A percentile compares a stretch with the other conserved stretches of the same genome.
phyloP scores from a whole-genome alignment of 2,113 vertebrate species.

The Heptranchias perlo region DNA sequence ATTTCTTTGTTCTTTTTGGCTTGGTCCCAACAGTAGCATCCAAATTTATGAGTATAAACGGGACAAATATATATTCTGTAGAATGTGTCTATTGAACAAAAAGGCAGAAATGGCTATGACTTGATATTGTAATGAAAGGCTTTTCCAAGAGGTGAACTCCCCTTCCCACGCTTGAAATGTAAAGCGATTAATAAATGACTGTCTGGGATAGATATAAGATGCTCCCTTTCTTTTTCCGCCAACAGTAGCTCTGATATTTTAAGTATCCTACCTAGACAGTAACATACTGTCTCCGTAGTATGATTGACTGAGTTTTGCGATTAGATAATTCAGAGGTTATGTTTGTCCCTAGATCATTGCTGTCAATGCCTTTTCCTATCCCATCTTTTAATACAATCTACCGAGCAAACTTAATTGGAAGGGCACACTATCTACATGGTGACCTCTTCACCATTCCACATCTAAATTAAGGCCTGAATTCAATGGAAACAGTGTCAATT shows the following conservation, averaged over 20 bases:
- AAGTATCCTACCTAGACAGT: neutral
- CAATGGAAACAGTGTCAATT: conserved; percentile 39
- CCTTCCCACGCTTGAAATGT: neutral
- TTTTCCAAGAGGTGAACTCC: neutral
- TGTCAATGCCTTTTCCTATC: neutral
- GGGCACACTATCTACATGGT: conserved; percentile 6
- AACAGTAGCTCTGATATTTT: neutral
- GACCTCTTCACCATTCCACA: conserved; percentile 34
- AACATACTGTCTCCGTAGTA: neutral
- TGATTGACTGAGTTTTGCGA: neutral
- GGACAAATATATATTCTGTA: neutral
- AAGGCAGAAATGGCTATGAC: neutral
- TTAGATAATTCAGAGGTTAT: neutral
- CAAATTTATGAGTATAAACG: too few species aligned
- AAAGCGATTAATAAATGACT: neutral
- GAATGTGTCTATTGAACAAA: neutral
- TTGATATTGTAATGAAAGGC: neutral
- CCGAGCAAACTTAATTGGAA: conserved; percentile 35
- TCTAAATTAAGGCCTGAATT: conserved; percentile 41
- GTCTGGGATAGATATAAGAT: neutral
- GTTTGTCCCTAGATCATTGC: too few species aligned
- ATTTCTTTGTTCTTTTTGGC: neutral
- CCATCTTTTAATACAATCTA: neutral
- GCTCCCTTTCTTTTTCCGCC: neutral
- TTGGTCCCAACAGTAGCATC: neutral